Percentiles rank a stretch among this genome's conserved stretches.
phyloP scores from a whole-genome alignment of 2,888 invertebrate species.

The Caradrina clavipalpis region DNA sequence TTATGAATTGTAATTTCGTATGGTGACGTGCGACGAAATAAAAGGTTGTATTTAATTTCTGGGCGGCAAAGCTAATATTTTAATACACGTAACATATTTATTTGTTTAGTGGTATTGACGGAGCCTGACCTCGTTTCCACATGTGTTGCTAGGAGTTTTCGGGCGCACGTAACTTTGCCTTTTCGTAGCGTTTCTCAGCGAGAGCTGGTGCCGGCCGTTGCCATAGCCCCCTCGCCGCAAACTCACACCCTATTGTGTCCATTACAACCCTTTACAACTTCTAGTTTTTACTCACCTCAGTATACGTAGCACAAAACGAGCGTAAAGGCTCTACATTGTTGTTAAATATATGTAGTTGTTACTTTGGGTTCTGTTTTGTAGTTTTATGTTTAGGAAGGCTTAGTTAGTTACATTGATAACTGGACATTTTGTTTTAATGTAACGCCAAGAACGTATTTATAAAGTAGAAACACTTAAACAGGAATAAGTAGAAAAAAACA shows the following conservation, averaged over 20 bases:
- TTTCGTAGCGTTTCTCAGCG: constrained; percentile 78
- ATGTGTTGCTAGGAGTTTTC: constrained; percentile 76
- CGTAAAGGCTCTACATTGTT: constrained; percentile 54
- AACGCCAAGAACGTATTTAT: background rate
- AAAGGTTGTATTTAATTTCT: constrained; percentile 44
- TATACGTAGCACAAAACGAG: constrained; percentile 62
- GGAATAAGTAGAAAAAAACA: background rate
- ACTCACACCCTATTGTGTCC: constrained; percentile 81
- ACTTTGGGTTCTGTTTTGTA: constrained; percentile 29
- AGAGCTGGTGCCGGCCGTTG: constrained; percentile 75
- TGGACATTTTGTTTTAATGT: background rate
- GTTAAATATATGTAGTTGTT: constrained; percentile 47
- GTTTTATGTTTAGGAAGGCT: constrained; percentile 31
- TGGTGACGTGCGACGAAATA: constrained; percentile 9
- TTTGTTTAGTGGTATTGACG: constrained; percentile 70
- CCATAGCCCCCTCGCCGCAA: constrained; percentile 76
- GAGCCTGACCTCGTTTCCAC: constrained; percentile 73
- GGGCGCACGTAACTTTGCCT: constrained; percentile 80
- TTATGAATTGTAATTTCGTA: constrained; percentile 15
- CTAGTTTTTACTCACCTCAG: constrained; percentile 76
- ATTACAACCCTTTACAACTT: constrained; percentile 80
- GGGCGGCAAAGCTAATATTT: constrained; percentile 58
- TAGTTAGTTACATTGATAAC: constrained; percentile 8
- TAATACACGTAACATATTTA: constrained; percentile 66
- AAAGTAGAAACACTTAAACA: background rate